A percentile compares a stretch with the other conserved stretches of the same genome.
These are phyloP conservation scores for Casuarius casuarius DNA, from an alignment of 2,113 vertebrate species.

Conservation along the genomic window DNA sequence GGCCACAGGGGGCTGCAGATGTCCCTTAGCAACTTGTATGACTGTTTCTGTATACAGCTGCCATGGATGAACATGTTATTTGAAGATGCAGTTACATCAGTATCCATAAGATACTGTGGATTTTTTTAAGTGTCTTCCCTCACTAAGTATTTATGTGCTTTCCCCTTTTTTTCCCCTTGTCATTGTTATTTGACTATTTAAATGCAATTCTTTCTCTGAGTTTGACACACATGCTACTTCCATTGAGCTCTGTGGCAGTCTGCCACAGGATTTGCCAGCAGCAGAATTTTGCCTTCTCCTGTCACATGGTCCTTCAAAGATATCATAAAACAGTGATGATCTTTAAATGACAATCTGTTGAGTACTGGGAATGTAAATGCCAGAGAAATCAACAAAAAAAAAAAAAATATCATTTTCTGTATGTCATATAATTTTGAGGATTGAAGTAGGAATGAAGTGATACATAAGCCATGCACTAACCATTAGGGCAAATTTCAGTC, in stretches of 20 bases:
- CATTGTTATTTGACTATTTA: background rate
- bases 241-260: background rate
- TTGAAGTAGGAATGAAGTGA: background rate
- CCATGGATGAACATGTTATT: background rate
- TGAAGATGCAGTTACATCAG: background rate
- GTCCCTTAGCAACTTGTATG: background rate
- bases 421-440: background rate
- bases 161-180: background rate
- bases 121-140: background rate
- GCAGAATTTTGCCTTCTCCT: background rate
- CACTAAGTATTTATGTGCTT: background rate
- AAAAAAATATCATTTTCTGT: background rate
- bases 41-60: background rate
- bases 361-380: background rate
- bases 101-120: background rate
- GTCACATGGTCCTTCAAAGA: background rate
- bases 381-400: background rate
- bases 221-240: background rate
- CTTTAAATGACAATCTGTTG: background rate
- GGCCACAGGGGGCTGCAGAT: too few relatives aligned
- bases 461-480: background rate
- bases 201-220: background rate
- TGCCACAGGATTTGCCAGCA: background rate
- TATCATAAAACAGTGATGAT: background rate
- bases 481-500: background rate